Evolutionary conservation across 2,797 vertebrate genomes (phyloP).

Genomic region (Myotis pilosus): DNA sequence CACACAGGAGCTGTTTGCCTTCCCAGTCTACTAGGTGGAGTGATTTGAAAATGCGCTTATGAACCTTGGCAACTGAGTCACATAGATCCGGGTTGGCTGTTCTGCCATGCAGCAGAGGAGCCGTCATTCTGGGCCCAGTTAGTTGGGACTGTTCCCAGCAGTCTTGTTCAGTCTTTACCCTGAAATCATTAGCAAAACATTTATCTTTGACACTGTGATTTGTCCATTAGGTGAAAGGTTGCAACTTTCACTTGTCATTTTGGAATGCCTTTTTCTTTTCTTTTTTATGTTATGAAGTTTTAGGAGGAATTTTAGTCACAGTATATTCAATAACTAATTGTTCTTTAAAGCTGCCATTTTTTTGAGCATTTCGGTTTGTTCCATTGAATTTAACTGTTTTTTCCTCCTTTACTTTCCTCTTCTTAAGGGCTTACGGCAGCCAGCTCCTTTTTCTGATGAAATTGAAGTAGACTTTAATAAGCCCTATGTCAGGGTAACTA

Average conservation of each 20-base stretch:
- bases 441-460: conserved; percentile 96
- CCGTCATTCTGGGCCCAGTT: neutral
- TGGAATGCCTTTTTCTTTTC: neutral
- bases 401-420: conserved; percentile 47
- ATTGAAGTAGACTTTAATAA: conserved; percentile 88
- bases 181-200: conserved; percentile 5
- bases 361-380: neutral
- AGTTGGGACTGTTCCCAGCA: neutral
- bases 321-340: conserved; percentile 19
- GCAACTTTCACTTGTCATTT: conserved; percentile 26
- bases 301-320: conserved; percentile 20
- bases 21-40: neutral
- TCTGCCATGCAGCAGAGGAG: neutral
- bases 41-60: neutral
- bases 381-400: conserved; percentile 38
- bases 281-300: conserved; percentile 50
- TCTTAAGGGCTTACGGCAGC: conserved; percentile 91
- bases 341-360: conserved; percentile 39
- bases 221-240: neutral
- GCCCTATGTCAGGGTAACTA: conserved; percentile 92
- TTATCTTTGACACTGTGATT: neutral
- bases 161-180: neutral
- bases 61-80: neutral
- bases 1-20: neutral
- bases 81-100: neutral